Conservation (phyloP, 92 coral and sea anemone species). For the Micromussa lordhowensis region DNA sequence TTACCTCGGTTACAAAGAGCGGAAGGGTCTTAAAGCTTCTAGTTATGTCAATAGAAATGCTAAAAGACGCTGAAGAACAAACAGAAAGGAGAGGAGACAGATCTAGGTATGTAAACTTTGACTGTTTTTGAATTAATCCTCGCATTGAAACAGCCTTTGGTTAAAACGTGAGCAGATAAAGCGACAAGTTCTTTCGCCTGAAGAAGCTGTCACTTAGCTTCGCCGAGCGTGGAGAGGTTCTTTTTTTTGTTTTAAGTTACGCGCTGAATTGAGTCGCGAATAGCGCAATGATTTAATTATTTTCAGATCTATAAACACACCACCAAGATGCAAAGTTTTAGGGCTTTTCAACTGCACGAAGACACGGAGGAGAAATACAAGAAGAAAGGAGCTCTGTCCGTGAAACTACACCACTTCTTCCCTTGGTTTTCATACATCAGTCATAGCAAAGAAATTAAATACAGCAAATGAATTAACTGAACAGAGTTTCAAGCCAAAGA, state of each 20-base stretch:
- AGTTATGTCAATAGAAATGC: conserved; percentile 19
- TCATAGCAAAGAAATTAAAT: too few species aligned
- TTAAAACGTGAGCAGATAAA: neutral
- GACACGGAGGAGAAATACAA: too few species aligned
- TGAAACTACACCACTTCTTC: too few species aligned
- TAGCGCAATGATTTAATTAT: neutral
- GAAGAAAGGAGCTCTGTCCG: too few species aligned
- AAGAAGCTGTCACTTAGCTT: neutral
- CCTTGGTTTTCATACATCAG: too few species aligned
- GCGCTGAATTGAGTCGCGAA: neutral
- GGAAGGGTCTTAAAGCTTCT: conserved; percentile 17
- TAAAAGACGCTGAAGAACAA: conserved; percentile 10
- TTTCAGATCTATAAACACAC: neutral
- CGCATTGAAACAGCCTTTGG: neutral
- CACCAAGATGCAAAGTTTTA: neutral
- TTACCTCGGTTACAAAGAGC: conserved; percentile 38
- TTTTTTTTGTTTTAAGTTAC: neutral
- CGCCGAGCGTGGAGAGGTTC: neutral
- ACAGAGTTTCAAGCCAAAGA: too few species aligned
- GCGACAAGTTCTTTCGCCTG: neutral
- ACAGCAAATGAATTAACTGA: too few species aligned
- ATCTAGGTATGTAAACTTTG: conserved; percentile 20
- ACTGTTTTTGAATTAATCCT: neutral
- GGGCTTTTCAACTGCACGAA: neutral
- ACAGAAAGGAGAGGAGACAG: conserved; percentile 1